Conservation (phyloP, 1,140 invertebrate species). For the Sitodiplosis mosellana region DNA sequence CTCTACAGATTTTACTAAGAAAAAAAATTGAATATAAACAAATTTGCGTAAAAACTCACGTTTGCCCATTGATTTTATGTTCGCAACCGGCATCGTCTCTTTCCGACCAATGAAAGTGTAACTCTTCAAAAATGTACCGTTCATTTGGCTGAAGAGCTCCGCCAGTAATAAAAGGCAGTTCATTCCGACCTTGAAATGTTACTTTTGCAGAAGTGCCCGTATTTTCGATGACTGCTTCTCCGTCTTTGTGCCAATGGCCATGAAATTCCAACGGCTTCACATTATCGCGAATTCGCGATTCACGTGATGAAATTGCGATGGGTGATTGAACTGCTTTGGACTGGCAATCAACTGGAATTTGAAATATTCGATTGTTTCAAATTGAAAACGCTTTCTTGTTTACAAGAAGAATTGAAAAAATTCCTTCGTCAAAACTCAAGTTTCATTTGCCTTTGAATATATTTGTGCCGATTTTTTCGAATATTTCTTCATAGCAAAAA, state of each 20-base stretch:
- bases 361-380: too few species aligned
- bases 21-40: too few species aligned
- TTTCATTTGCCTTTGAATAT: too few species aligned
- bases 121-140: constrained; percentile 45
- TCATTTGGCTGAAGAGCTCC: constrained; percentile 37
- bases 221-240: constrained; percentile 20
- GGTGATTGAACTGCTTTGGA: constrained; percentile 26
- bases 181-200: constrained; percentile 20
- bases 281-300: constrained; percentile 29
- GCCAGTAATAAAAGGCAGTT: constrained; percentile 26
- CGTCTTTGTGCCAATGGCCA: constrained; percentile 30
- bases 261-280: constrained; percentile 27
- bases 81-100: constrained; percentile 52
- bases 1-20: too few species aligned
- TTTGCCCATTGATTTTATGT: constrained; percentile 47
- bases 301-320: constrained; percentile 29
- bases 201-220: constrained; percentile 24
- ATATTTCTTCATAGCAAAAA: too few species aligned
- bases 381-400: too few species aligned
- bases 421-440: too few species aligned
- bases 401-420: too few species aligned
- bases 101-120: constrained; percentile 68
- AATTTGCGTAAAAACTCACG: too few species aligned
- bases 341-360: too few species aligned
- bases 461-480: too few species aligned